Evolutionary conservation across 2,113 vertebrate species (phyloP).

Genomic region (Prunella fulvescens): DNA sequence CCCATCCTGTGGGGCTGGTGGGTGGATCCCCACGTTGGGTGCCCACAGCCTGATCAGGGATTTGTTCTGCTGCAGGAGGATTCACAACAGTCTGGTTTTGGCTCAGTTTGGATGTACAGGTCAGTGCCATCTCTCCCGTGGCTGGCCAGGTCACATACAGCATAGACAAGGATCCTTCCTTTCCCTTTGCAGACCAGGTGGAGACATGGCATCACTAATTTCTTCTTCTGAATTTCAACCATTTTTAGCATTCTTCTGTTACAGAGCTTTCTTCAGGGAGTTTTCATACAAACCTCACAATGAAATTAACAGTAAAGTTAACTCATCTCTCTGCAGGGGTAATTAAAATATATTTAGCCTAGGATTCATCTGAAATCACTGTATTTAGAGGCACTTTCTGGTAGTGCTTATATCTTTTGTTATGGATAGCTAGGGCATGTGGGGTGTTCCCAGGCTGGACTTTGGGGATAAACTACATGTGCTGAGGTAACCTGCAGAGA

Average conservation of each 20-base stretch:
- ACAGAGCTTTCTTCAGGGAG: neutral
- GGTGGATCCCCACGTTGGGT: rapidly evolving
- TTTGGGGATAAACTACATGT: neutral
- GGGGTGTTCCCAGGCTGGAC: neutral
- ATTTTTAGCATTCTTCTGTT: neutral
- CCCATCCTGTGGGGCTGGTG: neutral
- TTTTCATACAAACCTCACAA: neutral
- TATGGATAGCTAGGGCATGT: neutral
- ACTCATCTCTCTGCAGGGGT: neutral
- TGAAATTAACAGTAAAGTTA: neutral
- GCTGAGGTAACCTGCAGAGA: neutral
- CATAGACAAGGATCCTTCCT: neutral
- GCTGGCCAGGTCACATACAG: neutral
- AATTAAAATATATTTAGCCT: neutral
- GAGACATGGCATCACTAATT: rapidly evolving
- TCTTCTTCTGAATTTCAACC: neutral
- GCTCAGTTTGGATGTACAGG: neutral
- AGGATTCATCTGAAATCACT: neutral
- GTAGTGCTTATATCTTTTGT: neutral
- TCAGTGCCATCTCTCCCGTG: neutral
- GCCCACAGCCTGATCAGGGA: neutral
- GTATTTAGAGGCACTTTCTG: neutral
- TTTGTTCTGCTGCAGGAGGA: neutral
- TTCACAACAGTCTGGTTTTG: neutral
- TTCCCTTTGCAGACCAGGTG: neutral